phyloP scores from a whole-genome alignment of 2,888 invertebrate genomes.

The Allacma fusca region DNA sequence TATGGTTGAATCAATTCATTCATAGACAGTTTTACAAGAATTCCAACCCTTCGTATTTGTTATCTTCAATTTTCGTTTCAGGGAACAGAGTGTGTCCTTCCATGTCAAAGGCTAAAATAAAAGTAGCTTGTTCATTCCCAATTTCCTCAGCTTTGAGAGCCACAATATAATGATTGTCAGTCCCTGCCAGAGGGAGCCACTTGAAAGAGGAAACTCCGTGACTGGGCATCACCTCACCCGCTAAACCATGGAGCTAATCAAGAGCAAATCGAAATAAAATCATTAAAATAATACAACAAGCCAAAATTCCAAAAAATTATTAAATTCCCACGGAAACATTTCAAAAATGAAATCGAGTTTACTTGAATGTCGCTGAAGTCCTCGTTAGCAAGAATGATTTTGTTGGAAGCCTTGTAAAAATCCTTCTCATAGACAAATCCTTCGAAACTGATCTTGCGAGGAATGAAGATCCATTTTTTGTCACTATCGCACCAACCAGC shows the following conservation, averaged over 20 bases:
- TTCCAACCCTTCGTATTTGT: constrained; percentile 94
- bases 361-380: constrained; percentile 74
- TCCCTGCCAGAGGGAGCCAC: constrained; percentile 80
- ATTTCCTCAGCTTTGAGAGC: constrained; percentile 91
- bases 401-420: constrained; percentile 86
- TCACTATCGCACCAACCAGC: constrained; percentile 79
- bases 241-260: too few species aligned
- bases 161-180: constrained; percentile 84
- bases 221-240: constrained; percentile 72
- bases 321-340: too few species aligned
- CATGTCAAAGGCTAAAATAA: constrained; percentile 82
- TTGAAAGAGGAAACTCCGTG: constrained; percentile 97
- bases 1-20: too few species aligned
- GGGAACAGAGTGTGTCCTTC: constrained; percentile 79
- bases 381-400: constrained; percentile 82
- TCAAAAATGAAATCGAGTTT: too few species aligned
- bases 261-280: too few species aligned
- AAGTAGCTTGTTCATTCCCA: constrained; percentile 73
- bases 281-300: too few species aligned
- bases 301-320: too few species aligned
- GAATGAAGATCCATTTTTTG: constrained; percentile 90
- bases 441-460: constrained; percentile 84
- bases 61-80: constrained; percentile 68
- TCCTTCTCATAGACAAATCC: constrained; percentile 89
- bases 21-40: constrained; percentile 71